Base-by-base conservation (phyloP, 2,888 invertebrate species). In the Chymomyza amoena region DNA sequence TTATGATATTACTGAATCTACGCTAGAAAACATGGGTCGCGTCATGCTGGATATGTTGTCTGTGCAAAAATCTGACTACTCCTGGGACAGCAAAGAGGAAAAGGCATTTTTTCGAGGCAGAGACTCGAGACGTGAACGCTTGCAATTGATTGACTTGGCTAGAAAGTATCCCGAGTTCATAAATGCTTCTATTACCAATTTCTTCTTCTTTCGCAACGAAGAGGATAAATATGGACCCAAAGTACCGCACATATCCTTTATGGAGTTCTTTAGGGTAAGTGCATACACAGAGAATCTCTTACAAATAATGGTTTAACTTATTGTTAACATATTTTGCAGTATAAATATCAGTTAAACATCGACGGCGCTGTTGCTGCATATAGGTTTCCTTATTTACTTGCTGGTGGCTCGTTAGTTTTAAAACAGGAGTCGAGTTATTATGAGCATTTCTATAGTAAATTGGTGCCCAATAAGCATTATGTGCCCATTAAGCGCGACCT, bases 351-450 rank as follows among this genome's bases (percentile, higher is more conserved):
- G 92, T 91, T 99, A 39, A 97, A 95, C 88, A 93, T 99, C 67
- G 99, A 99, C 93, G 99, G 99, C 16, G 97, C 98, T 52, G 99
- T 99, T 16, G 98, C 99, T 20, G 97, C 99, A 0, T 99, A 99
- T 91, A 94, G 99, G 74, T 93, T 98, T 78, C 98, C 99, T 0
- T 98, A 98, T 91, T 93, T 99, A 20, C 92, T 99, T 74, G 96
- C 95, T 59, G 98, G 98, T 1, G 96, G 97, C 85, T 95, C 97
- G 0, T 92, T 97, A 71, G 95, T 98, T 15, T 93, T 99, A 15
- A 99, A 99, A 92, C 98, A 98, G 92, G 95, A 96, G 32, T 99
- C 99, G 0, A 94, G 94, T n/a, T 99, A 97, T 92, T 97, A 97
- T 90, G 99, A 99, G 93, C 96, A 97, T 92, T 99, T 98, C 92